These are phyloP conservation scores for Chaunax sp. DNA, from an alignment of 2,797 vertebrate species.

Conservation along the genomic window DNA sequence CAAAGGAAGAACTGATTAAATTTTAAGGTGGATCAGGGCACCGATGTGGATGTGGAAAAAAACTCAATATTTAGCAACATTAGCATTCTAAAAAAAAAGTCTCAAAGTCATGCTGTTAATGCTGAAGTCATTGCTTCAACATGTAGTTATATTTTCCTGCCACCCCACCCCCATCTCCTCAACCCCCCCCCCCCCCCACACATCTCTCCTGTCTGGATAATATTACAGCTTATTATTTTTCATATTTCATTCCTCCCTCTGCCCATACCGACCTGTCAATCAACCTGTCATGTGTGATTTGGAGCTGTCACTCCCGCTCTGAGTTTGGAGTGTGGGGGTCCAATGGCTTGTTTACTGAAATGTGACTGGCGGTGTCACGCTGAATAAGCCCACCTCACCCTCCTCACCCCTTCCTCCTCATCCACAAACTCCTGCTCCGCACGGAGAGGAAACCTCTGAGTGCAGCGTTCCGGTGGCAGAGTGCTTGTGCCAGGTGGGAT, in stretches of 20 bases:
- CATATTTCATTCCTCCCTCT: conserved; percentile 72
- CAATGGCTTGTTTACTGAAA: conserved; percentile 72
- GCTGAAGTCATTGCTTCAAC: no score
- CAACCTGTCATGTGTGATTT: conserved; percentile 80
- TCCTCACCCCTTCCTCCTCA: conserved; percentile 18
- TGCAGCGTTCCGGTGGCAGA: no score
- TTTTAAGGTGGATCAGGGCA: no score
- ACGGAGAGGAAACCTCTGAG: no score
- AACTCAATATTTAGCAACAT: no score
- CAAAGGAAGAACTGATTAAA: no score
- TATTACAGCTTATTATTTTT: conserved; percentile 82
- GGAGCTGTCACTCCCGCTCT: conserved; percentile 68
- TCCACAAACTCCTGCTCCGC: background rate
- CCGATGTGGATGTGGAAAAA: no score
- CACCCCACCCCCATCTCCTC: conserved; percentile 30
- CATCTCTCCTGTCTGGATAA: conserved; percentile 59
- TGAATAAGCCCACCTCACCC: conserved; percentile 53
- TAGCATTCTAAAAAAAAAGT: no score
- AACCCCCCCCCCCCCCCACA: background rate
- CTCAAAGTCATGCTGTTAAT: no score
- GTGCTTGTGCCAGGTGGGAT: conserved; percentile 68
- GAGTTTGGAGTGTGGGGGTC: conserved; percentile 42
- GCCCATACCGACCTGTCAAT: conserved; percentile 68
- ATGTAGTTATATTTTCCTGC: conserved; percentile 8
- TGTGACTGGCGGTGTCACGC: conserved; percentile 72